Conservation (phyloP, 2,888 invertebrate species). For the Amaurobius ferox region DNA sequence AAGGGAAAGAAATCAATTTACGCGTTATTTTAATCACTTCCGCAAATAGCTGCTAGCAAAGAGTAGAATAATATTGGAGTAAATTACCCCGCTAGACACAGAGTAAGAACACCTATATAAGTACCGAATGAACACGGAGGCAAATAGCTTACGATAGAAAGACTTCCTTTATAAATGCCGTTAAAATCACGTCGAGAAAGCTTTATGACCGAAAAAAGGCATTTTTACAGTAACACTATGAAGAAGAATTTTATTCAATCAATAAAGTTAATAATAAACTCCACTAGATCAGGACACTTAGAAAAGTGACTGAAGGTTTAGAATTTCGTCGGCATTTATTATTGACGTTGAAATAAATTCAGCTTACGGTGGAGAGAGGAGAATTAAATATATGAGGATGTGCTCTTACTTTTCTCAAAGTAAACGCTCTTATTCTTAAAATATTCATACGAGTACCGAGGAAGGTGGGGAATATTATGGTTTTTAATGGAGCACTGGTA, state of each 20-base stretch:
- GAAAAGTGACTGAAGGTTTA: background rate
- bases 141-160: background rate
- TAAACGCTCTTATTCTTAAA: too few relatives aligned
- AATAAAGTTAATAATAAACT: slow-evolving; percentile 69
- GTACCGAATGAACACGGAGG: slow-evolving; percentile 55
- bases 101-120: too few relatives aligned
- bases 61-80: too few relatives aligned
- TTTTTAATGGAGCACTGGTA: too few relatives aligned
- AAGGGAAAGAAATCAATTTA: too few relatives aligned
- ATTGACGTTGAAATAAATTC: background rate
- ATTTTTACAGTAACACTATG: background rate
- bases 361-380: background rate
- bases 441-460: too few relatives aligned
- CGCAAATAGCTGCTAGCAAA: too few relatives aligned
- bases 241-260: slow-evolving; percentile 44
- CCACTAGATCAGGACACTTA: background rate
- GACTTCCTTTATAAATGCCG: slow-evolving; percentile 57
- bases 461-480: too few relatives aligned
- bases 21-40: too few relatives aligned
- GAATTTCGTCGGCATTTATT: background rate
- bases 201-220: slow-evolving; percentile 37
- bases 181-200: slow-evolving; percentile 58
- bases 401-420: background rate
- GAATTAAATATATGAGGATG: background rate
- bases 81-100: too few relatives aligned